Evolutionary conservation across 2,888 invertebrate genomes (phyloP), one percentile per base, ranked within the genome.

Genomic region (Drosophila picticornis): DNA sequence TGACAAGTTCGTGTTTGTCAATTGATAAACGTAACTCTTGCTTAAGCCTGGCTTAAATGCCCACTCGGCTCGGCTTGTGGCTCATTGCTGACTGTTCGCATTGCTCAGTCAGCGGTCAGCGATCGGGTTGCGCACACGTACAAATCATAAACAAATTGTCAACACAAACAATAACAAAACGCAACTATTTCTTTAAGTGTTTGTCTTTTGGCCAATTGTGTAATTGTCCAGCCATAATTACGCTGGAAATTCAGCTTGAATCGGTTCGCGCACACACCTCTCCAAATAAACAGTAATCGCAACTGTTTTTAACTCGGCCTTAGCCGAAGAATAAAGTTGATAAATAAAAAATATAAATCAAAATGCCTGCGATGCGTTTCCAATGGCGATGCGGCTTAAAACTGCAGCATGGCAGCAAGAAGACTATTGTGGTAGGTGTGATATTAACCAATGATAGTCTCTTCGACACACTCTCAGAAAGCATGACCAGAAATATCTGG

Each of bases 301-400:
- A 19, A n/a, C 25, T 58, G 31, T 11, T 48, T 27, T 32, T 31
- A 29, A 7, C 16, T 9, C 38, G 16, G 25, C 25, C 25, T 46
- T 25, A 46, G 25, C 16, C 25, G 9, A 4, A 22, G 19, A 27
- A 29, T 9, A 31, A 53, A 43, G 4, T 19, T 57, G 29, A 11
- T 51, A n/a, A 4, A 27, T n/a, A 1, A 10, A 9, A 58, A n/a
- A 31, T 6, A 40, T 11, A 52, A 22, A 5, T 6, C 55, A 31
- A 36, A 82, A 75, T 92, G 92, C 92, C 92, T 65, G 90, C 92
- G 36, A 80, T 87, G 82, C 90, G 93, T 25, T 91, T 90, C 65
- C 83, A 91, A 69, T 84, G 89, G 76, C 84, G 83, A 43, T 90
- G 92, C 72, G 85, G 86, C 77, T 84, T 85, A 53, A 86, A 86